These are phyloP conservation scores for Ethmia dodecea DNA, from an alignment of 2,888 invertebrate genomes.

Conservation along the genomic window DNA sequence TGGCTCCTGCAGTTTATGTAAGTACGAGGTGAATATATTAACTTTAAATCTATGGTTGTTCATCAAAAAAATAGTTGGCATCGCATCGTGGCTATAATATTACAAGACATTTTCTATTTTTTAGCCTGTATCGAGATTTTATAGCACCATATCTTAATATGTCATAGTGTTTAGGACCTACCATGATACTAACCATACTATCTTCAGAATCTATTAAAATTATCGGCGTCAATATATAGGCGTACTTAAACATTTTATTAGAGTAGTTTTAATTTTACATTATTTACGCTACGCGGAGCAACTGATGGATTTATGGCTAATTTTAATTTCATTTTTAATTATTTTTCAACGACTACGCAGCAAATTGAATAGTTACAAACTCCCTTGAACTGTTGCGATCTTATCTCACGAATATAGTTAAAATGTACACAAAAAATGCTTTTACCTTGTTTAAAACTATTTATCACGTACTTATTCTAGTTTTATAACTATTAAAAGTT, in stretches of 20 bases:
- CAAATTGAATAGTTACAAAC: slow-evolving; percentile 55
- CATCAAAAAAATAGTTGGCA: no score
- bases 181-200: no score
- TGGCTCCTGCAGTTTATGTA: no score
- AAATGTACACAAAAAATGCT: slow-evolving; percentile 1
- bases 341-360: slow-evolving; percentile 63
- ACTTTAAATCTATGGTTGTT: no score
- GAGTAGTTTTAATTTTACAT: slow-evolving; percentile 42
- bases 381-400: slow-evolving; percentile 42
- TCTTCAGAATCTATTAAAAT: no score
- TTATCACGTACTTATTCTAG: slow-evolving; percentile 5
- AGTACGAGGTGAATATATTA: no score
- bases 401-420: slow-evolving; percentile 41
- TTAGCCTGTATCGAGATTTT: no score
- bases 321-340: slow-evolving; percentile 75
- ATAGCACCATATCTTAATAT: no score
- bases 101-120: no score
- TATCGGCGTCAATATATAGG: slow-evolving; percentile 17
- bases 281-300: slow-evolving; percentile 59
- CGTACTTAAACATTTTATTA: slow-evolving; percentile 49
- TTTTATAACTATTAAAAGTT: slow-evolving; percentile 14
- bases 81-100: no score
- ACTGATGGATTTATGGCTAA: slow-evolving; percentile 65
- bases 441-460: not conserved
- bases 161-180: no score